A percentile compares a stretch with the other conserved stretches of the same genome.
phyloP scores from a whole-genome alignment of 2,888 invertebrate species.

The Diaperis boleti region DNA sequence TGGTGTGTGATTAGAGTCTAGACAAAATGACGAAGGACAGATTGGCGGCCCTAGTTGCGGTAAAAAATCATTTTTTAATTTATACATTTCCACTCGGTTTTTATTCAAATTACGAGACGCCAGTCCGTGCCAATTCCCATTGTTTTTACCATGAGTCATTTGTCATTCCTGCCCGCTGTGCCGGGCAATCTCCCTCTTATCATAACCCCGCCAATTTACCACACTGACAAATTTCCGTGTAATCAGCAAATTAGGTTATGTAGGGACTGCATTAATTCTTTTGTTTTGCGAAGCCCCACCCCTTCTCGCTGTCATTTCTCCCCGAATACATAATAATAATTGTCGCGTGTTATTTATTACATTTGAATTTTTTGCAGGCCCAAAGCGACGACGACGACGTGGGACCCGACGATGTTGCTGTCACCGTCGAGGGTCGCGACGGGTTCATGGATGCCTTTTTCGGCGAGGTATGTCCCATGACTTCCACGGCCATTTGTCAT shows the following conservation, averaged over 20 bases:
- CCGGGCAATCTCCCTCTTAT: not conserved
- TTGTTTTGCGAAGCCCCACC: conserved; percentile 59
- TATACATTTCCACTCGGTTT: not conserved
- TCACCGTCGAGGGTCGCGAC: conserved; percentile 91
- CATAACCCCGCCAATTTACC: conserved; percentile 4
- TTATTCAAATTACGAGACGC: conserved; percentile 2
- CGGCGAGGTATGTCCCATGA: conserved; percentile 82
- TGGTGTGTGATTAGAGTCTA: conserved; percentile 74
- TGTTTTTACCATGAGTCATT: not conserved
- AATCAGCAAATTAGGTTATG: conserved; percentile 58
- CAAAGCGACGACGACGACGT: conserved; percentile 98
- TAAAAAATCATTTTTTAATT: conserved; percentile 61
- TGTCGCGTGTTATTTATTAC: conserved; percentile 1
- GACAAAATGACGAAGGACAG: conserved; percentile 94
- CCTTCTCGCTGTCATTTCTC: conserved; percentile 50
- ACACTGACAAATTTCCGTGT: not conserved
- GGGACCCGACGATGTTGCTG: conserved; percentile 94
- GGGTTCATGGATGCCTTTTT: conserved; percentile 99
- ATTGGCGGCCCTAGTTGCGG: conserved; percentile 96
- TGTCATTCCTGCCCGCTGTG: not conserved
- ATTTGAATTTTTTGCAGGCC: conserved; percentile 73
- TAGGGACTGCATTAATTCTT: conserved; percentile 46
- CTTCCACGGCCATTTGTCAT: not conserved
- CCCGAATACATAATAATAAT: not conserved
- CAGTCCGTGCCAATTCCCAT: conserved; percentile 13